These are phyloP conservation scores for Biston stratarius DNA, from an alignment of 2,888 invertebrate genomes.

Conservation along the genomic window DNA sequence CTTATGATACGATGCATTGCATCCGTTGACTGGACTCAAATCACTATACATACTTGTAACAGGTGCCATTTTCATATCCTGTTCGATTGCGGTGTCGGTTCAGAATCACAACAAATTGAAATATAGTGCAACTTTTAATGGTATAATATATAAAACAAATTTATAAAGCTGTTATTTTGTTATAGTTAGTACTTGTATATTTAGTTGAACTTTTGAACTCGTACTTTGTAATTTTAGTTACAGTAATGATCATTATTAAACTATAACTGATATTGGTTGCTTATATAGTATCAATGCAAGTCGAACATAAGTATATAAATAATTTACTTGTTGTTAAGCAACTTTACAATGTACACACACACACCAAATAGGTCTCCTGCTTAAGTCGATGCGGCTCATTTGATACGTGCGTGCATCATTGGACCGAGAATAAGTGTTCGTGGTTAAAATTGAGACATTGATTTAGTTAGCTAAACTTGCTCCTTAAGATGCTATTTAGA, in stretches of 20 bases:
- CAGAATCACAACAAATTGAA: conserved; percentile 6
- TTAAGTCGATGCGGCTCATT: conserved; percentile 66
- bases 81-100: conserved; percentile 21
- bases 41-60: conserved; percentile 13
- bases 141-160: background rate
- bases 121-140: background rate
- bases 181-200: background rate
- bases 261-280: background rate
- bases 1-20: conserved; percentile 21
- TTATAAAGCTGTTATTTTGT: background rate
- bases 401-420: conserved; percentile 60
- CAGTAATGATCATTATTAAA: background rate
- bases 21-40: conserved; percentile 21
- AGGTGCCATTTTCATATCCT: conserved; percentile 25
- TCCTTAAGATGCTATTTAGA: conserved; percentile 32
- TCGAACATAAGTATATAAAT: conserved; percentile 32
- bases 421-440: conserved; percentile 61
- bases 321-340: conserved; percentile 37
- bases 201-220: background rate
- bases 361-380: conserved; percentile 44
- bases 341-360: conserved; percentile 26
- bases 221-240: background rate
- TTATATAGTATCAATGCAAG: conserved; percentile 23
- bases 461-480: conserved; percentile 43
- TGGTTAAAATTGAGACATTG: conserved; percentile 68